phyloP scores from a whole-genome alignment of 2,888 invertebrate species.

The Acheta domesticus region DNA sequence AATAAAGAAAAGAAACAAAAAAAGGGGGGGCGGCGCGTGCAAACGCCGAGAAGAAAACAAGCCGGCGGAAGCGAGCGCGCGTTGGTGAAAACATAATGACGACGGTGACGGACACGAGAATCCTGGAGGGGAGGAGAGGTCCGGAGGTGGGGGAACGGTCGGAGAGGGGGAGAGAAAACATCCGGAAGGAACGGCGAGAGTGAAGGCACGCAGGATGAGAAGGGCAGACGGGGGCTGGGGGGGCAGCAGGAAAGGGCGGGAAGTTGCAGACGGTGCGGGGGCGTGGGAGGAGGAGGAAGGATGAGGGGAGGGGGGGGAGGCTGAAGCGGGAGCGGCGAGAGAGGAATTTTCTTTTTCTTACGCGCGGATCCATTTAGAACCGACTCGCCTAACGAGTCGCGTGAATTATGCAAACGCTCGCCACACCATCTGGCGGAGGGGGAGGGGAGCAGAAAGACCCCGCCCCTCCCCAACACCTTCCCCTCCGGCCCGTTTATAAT shows the following conservation, averaged over 20 bases:
- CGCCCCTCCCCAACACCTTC: not conserved
- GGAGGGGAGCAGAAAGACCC: not conserved
- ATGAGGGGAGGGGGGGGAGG: not conserved
- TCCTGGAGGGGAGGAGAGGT: too few species aligned
- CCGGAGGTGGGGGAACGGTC: too few species aligned
- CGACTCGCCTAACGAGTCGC: constrained; percentile 2
- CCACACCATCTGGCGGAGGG: not conserved
- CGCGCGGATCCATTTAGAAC: not conserved
- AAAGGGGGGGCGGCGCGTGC: not conserved
- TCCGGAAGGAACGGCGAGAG: not conserved
- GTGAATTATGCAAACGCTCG: constrained; percentile 18
- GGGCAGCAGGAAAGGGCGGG: not conserved
- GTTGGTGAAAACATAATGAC: too few species aligned
- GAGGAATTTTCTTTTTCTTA: constrained; percentile 18
- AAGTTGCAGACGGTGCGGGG: not conserved
- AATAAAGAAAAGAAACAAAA: constrained; percentile 22
- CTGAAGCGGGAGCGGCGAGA: not conserved
- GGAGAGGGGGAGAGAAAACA: too few species aligned
- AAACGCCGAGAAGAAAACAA: too few species aligned
- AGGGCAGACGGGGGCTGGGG: not conserved
- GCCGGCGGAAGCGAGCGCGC: too few species aligned
- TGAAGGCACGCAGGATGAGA: not conserved
- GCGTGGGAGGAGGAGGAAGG: not conserved
- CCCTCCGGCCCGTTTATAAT: not conserved
- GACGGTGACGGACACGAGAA: too few species aligned